phyloP scores from a whole-genome alignment of 2,797 vertebrate genomes.

The Ambastaia sidthimunki region DNA sequence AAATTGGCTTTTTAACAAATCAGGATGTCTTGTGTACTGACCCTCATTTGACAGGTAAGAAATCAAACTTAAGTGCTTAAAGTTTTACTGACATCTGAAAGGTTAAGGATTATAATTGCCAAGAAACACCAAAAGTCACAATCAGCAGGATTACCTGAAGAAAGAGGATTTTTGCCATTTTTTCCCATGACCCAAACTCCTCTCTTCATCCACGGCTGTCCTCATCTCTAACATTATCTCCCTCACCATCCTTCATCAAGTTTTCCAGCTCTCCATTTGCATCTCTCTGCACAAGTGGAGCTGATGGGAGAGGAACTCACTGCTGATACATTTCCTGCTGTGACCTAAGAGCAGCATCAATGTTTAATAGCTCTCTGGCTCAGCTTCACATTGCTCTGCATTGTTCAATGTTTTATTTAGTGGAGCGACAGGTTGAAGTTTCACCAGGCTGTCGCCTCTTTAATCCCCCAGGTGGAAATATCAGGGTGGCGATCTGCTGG shows the following conservation, averaged over 20 bases:
- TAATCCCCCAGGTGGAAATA: slow-evolving; percentile 68
- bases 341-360: slow-evolving; percentile 73
- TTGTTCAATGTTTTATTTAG: slow-evolving; percentile 84
- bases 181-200: slow-evolving; percentile 35
- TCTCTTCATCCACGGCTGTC: slow-evolving; percentile 29
- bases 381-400: slow-evolving; percentile 73
- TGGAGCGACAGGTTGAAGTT: slow-evolving; percentile 74
- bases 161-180: not conserved
- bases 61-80: not conserved
- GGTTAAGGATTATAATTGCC: slow-evolving; percentile 20
- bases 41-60: not conserved
- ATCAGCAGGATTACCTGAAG: not conserved
- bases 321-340: slow-evolving; percentile 74
- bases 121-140: not conserved
- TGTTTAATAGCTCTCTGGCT: slow-evolving; percentile 76
- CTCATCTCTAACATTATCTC: slow-evolving; percentile 39
- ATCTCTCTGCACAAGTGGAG: slow-evolving; percentile 68
- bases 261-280: slow-evolving; percentile 62
- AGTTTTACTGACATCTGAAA: slow-evolving; percentile 1
- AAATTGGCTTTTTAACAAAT: not conserved
- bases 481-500: slow-evolving; percentile 60
- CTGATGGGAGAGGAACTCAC: slow-evolving; percentile 65
- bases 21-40: not conserved
- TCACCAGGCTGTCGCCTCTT: slow-evolving; percentile 63
- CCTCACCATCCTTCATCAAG: slow-evolving; percentile 38